These are phyloP conservation scores for Enteromius viviparus DNA, from an alignment of 2,797 vertebrate species.

Conservation along the genomic window DNA sequence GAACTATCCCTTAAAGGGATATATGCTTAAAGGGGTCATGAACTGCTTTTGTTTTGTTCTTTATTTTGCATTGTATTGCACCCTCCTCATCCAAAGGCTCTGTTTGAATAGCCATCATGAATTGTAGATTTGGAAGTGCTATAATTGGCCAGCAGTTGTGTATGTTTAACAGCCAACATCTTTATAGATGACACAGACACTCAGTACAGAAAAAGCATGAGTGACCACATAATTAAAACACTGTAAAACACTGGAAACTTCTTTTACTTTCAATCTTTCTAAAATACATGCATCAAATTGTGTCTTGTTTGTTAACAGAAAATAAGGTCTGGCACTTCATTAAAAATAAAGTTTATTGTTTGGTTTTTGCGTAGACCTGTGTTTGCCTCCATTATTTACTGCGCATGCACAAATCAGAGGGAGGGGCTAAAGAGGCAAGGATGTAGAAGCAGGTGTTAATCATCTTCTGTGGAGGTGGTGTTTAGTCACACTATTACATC, in stretches of 20 bases:
- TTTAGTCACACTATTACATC: too few species aligned
- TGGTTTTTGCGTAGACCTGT: neutral
- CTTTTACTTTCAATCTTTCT: too few species aligned
- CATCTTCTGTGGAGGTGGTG: neutral
- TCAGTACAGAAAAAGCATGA: neutral
- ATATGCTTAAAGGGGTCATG: neutral
- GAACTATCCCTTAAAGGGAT: neutral
- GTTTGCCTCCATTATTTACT: neutral
- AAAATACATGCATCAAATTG: too few species aligned
- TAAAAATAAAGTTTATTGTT: neutral
- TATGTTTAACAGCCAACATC: too few species aligned
- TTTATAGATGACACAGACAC: too few species aligned
- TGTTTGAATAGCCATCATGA: too few species aligned
- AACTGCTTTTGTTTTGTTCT: too few species aligned
- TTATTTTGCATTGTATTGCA: too few species aligned
- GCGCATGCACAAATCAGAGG: neutral
- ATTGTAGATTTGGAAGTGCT: too few species aligned
- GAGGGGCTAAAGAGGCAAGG: neutral
- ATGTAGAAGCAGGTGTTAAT: neutral
- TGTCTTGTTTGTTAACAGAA: neutral
- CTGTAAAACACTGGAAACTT: neutral
- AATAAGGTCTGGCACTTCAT: neutral
- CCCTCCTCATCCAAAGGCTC: too few species aligned
- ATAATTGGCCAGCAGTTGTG: too few species aligned
- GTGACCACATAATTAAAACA: neutral